Percentiles rank a stretch among this genome's conserved stretches.
Evolutionary conservation across 2,888 invertebrate genomes (phyloP).

Genomic region (Abrostola tripartita): DNA sequence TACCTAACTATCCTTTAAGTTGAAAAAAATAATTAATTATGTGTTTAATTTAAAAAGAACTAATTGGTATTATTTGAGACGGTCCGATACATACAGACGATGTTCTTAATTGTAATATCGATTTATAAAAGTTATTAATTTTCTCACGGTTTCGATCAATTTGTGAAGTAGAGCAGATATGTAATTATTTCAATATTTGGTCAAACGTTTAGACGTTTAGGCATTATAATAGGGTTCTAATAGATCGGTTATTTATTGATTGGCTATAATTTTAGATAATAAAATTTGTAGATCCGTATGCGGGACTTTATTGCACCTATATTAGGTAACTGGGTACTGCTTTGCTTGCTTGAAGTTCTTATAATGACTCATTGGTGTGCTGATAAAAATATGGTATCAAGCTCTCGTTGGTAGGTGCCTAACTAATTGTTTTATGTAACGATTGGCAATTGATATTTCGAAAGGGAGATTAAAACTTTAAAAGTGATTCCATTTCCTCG

Average conservation of each 20-base stretch:
- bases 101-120: not conserved
- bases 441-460: conserved; percentile 1
- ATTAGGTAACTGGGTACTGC: conserved; percentile 8
- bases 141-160: conserved; percentile 40
- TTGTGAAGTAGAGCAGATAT: conserved; percentile 20
- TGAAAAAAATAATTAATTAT: no score
- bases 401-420: conserved; percentile 1
- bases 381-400: conserved; percentile 7
- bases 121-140: conserved; percentile 13
- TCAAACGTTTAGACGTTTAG: conserved; percentile 7
- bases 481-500: conserved; percentile 9
- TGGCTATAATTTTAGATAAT: conserved; percentile 23
- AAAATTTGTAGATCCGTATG: conserved; percentile 5
- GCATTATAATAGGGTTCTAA: conserved; percentile 21
- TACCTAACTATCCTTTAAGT: no score
- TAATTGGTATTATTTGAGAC: no score
- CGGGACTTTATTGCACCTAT: conserved; percentile 16
- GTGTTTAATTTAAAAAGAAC: no score
- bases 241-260: conserved; percentile 19
- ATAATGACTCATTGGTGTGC: not conserved
- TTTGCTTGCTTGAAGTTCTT: conserved; percentile 14
- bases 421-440: conserved; percentile 26
- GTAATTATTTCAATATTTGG: conserved; percentile 39
- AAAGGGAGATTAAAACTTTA: conserved; percentile 17
- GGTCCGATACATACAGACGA: no score